A percentile compares a stretch with the other conserved stretches of the same genome.
Conservation (phyloP, 2,888 invertebrate genomes). For the Latrodectus hesperus region DNA sequence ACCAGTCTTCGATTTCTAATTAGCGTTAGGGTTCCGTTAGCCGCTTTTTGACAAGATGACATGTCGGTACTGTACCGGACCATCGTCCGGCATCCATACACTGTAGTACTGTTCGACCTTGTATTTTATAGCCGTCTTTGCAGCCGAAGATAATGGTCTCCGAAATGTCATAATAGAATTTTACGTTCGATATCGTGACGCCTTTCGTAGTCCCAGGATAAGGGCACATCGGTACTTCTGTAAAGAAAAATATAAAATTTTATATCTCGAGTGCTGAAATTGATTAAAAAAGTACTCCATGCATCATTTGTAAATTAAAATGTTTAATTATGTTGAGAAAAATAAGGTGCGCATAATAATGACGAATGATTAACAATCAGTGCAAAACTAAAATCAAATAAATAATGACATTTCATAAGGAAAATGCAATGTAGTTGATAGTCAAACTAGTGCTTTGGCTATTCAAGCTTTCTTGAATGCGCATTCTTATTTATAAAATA, state of each 20-base stretch:
- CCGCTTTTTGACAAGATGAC: slow-evolving; percentile 74
- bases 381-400: too few relatives aligned
- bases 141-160: slow-evolving; percentile 89
- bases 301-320: too few relatives aligned
- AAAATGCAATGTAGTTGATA: too few relatives aligned
- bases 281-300: too few relatives aligned
- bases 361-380: too few relatives aligned
- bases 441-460: too few relatives aligned
- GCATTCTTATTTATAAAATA: too few relatives aligned
- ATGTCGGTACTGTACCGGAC: slow-evolving; percentile 89
- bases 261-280: background rate
- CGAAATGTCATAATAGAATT: slow-evolving; percentile 90
- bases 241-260: slow-evolving; percentile 37
- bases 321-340: too few relatives aligned
- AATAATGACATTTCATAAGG: too few relatives aligned
- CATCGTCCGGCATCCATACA: slow-evolving; percentile 89
- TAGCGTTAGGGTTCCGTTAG: background rate
- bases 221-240: slow-evolving; percentile 87
- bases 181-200: slow-evolving; percentile 82
- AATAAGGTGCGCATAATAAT: too few relatives aligned
- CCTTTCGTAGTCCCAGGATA: slow-evolving; percentile 91
- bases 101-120: slow-evolving; percentile 85
- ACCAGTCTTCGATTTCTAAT: background rate
- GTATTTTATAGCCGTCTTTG: slow-evolving; percentile 83
- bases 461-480: too few relatives aligned